Conservation (phyloP, 2,113 vertebrate species). For the Cavia porcellus region DNA sequence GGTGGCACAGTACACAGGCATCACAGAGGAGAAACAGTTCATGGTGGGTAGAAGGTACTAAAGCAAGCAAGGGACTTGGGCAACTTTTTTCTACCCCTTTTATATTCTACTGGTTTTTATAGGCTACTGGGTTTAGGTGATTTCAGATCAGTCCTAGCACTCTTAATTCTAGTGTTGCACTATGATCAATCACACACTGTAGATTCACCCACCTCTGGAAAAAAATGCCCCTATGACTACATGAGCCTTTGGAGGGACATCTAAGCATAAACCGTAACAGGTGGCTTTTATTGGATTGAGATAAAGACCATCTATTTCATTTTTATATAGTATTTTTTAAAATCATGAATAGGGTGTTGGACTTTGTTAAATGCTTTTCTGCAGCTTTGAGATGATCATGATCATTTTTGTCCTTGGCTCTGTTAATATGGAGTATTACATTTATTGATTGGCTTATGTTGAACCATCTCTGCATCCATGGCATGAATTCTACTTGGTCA, state of each 20-base stretch:
- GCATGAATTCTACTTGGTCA: neutral
- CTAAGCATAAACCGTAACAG: neutral
- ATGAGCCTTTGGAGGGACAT: neutral
- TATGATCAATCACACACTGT: neutral
- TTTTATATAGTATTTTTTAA: neutral
- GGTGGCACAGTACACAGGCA: neutral
- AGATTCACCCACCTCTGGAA: neutral
- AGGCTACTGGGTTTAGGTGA: neutral
- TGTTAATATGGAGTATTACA: neutral
- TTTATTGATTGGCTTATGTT: neutral
- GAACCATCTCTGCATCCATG: neutral
- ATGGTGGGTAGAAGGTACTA: neutral
- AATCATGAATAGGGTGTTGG: neutral
- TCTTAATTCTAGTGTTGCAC: neutral
- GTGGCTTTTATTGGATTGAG: neutral
- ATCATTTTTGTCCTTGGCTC: neutral
- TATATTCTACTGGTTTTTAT: neutral
- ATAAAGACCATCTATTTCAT: neutral
- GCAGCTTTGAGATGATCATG: neutral
- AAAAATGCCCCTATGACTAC: neutral
- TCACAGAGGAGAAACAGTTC: neutral
- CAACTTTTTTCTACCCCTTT: neutral
- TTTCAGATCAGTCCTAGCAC: neutral
- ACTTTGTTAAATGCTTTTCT: neutral
- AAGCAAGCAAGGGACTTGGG: neutral